Evolutionary conservation across 2,888 invertebrate genomes (phyloP), one percentile per base, ranked within the genome.

Genomic region (Lasioglossum vierecki): DNA sequence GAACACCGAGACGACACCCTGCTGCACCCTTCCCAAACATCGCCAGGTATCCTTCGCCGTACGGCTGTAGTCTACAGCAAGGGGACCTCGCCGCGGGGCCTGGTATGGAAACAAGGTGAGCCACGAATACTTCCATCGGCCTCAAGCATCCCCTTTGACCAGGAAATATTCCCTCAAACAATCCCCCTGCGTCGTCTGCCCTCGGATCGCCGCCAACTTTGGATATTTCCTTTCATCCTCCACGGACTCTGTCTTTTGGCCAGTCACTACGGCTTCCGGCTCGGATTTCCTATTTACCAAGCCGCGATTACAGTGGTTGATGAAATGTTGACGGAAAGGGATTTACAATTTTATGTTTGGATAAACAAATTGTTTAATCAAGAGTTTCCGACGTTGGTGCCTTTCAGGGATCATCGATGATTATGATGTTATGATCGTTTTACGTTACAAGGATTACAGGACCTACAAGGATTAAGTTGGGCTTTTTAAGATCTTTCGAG

Each of bases 41-140:
- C 46, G 78, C 88, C 79, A 85, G 87, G 77, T 84, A 82, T 81
- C 85, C 88, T 78, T 87, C 84, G 72, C 78, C 88, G 60, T 84
- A 88, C 91, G 81, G 78, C 84, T 83, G 82, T 71, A 85, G 80
- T 85, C 80, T 82, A 79, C 89, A 87, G 73, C 89, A 88, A 87
- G 90, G 83, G 74, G 80, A 89, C 82, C 81, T 88, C 83, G 85
- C 89, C 79, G 84, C 80, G 71, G 85, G 84, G 75, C 90, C 90
- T 91, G 93, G 91, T 88, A 94, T 94, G 93, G 93, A 93, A 93
- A 93, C 93, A 88, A 93, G 94, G 93, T 90, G 89, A 87, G 90
- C 76, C 49, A 2, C n/a, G 70, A 77, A 74, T 63, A 35, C 30
- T 57, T 72, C 26, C 35, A 8, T 9, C 9, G 39, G 46, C 4